A percentile compares a stretch with the other conserved stretches of the same genome.
Conservation (phyloP, 1,140 invertebrate species). For the Bombus polaris region DNA sequence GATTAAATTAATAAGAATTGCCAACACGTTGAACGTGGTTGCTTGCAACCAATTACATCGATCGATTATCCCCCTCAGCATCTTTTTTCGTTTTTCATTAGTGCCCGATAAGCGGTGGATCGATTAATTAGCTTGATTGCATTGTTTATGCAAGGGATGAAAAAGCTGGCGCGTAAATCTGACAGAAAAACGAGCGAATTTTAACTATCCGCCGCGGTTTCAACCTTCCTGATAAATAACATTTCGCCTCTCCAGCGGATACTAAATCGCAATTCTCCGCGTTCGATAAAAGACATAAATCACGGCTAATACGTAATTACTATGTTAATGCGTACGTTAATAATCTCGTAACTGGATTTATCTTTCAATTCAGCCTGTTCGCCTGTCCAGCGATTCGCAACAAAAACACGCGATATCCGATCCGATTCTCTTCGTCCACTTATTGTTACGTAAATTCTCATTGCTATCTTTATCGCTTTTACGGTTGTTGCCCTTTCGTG, state of each 20-base stretch:
- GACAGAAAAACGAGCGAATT: constrained; percentile 22
- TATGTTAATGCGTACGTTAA: constrained; percentile 53
- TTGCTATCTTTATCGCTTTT: no score
- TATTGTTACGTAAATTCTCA: neutral
- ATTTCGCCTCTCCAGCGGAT: neutral
- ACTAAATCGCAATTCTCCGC: constrained; percentile 10
- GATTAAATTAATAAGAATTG: neutral
- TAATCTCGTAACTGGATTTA: constrained; percentile 41
- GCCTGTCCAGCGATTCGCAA: neutral
- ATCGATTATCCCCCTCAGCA: no score
- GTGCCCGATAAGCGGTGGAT: constrained; percentile 11
- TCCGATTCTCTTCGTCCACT: neutral
- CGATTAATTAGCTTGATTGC: constrained; percentile 38
- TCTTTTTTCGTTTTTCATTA: constrained; percentile 10
- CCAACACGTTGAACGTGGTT: neutral
- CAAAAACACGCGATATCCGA: neutral
- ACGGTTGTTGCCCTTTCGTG: no score
- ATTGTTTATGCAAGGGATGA: constrained; percentile 11
- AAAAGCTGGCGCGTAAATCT: constrained; percentile 35
- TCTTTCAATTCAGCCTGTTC: constrained; percentile 43
- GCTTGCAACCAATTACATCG: neutral
- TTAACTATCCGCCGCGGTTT: constrained; percentile 33
- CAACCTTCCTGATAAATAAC: constrained; percentile 30
- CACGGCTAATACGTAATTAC: constrained; percentile 45
- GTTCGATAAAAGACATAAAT: constrained; percentile 40